Evolutionary conservation across 2,888 invertebrate species (phyloP).

Genomic region (Hypomecis atomaria): DNA sequence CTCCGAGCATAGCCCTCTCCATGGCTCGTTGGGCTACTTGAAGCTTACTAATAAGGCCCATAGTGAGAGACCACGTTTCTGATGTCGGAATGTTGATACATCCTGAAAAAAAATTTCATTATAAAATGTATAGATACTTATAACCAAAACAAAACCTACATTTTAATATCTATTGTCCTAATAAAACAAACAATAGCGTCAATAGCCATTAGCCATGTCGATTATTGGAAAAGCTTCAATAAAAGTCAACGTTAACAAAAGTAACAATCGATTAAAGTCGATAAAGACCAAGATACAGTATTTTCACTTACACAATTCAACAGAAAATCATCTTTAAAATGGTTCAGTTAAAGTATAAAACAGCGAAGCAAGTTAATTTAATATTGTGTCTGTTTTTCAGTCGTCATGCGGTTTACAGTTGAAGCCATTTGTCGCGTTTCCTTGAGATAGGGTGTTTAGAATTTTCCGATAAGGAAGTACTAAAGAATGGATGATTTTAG

Average conservation of each 20-base stretch:
- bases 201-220: background rate
- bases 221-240: constrained; percentile 38
- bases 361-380: background rate
- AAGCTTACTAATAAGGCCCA: too few relatives aligned
- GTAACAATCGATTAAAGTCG: constrained; percentile 65
- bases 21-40: too few relatives aligned
- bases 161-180: too few relatives aligned
- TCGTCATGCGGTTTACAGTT: constrained; percentile 20
- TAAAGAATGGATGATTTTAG: background rate
- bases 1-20: too few relatives aligned
- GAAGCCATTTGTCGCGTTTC: constrained; percentile 19
- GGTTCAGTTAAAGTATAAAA: constrained; percentile 1
- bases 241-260: constrained; percentile 56
- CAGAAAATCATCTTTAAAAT: constrained; percentile 10
- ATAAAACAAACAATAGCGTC: too few relatives aligned
- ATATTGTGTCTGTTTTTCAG: constrained; percentile 16
- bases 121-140: too few relatives aligned
- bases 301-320: constrained; percentile 19
- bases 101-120: background rate
- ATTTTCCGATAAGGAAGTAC: constrained; percentile 12
- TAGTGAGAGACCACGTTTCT: too few relatives aligned
- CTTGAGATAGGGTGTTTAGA: constrained; percentile 13
- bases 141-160: too few relatives aligned
- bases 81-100: too few relatives aligned
- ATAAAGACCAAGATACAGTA: constrained; percentile 54